phyloP scores from a whole-genome alignment of 92 coral and sea anemone genomes.

The Zoanthus sansibaricus region DNA sequence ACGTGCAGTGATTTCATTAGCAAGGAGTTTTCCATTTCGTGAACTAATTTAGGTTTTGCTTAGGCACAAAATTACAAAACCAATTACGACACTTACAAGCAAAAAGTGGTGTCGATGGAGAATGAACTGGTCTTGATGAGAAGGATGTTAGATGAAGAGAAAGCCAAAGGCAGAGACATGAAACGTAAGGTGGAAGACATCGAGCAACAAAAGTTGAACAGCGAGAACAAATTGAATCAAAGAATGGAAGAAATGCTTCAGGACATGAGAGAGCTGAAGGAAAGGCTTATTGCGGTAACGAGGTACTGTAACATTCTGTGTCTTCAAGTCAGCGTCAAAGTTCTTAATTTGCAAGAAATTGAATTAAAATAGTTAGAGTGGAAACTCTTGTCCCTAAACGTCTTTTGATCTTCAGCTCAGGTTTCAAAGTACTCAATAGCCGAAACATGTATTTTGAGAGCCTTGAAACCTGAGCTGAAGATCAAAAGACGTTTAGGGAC shows the following conservation, averaged over 20 bases:
- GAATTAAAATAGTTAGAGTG: no score
- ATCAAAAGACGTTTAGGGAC: no score
- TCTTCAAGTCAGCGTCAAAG: not conserved
- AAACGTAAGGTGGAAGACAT: constrained; percentile 74
- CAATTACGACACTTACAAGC: constrained; percentile 85
- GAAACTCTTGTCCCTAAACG: no score
- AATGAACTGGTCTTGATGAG: constrained; percentile 84
- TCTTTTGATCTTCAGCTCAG: no score
- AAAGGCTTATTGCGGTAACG: constrained; percentile 75
- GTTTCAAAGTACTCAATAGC: no score
- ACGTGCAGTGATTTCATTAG: not conserved
- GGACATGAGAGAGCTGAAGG: constrained; percentile 83
- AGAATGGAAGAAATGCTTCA: constrained; percentile 67
- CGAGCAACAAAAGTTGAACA: constrained; percentile 68
- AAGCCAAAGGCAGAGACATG: constrained; percentile 75
- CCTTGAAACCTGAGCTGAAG: no score
- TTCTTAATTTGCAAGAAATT: no score
- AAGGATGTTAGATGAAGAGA: constrained; percentile 85
- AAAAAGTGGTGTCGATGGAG: constrained; percentile 81
- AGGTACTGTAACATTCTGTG: constrained; percentile 49
- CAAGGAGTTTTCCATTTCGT: not conserved
- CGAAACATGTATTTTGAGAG: no score
- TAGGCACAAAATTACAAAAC: constrained; percentile 85
- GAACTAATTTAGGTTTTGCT: not conserved
- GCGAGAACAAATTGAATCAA: constrained; percentile 61